Percentiles rank a stretch among this genome's conserved stretches.
These are phyloP conservation scores for Drosophila maculinotata DNA, from an alignment of 2,888 invertebrate species.

Conservation along the genomic window DNA sequence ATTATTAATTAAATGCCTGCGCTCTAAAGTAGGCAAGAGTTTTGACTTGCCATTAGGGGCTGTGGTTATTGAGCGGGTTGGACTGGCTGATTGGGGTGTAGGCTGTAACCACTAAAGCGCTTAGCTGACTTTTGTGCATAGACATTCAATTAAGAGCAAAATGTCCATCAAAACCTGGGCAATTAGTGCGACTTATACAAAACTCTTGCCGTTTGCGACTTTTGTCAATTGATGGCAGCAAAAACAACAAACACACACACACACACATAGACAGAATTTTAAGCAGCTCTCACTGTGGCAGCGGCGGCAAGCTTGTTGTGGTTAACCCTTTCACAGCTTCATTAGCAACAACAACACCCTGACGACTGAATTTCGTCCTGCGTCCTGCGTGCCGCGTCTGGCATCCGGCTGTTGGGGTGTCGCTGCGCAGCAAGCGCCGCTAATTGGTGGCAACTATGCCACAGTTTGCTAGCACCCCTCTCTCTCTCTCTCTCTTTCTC, in stretches of 20 bases:
- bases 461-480: not conserved
- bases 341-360: conserved; percentile 44
- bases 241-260: conserved; percentile 12
- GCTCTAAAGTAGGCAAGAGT: conserved; percentile 40
- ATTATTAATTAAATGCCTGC: conserved; percentile 57
- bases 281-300: conserved; percentile 51
- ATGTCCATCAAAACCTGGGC: conserved; percentile 52
- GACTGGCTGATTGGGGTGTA: not conserved
- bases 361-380: conserved; percentile 56
- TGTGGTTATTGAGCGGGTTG: not conserved
- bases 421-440: conserved; percentile 71
- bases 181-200: conserved; percentile 66
- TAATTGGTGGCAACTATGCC: conserved; percentile 75
- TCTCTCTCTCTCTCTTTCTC: not conserved
- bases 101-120: conserved; percentile 69
- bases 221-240: conserved; percentile 22
- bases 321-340: conserved; percentile 45
- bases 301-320: conserved; percentile 62
- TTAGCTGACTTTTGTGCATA: conserved; percentile 43
- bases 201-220: conserved; percentile 5
- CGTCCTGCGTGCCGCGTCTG: conserved; percentile 6
- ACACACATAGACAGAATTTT: conserved; percentile 29
- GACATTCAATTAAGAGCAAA: conserved; percentile 43
- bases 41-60: conserved; percentile 3
- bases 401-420: conserved; percentile 51